Evolutionary conservation across 1,140 invertebrate species (phyloP).

Genomic region (Acromyrmex charruanus): DNA sequence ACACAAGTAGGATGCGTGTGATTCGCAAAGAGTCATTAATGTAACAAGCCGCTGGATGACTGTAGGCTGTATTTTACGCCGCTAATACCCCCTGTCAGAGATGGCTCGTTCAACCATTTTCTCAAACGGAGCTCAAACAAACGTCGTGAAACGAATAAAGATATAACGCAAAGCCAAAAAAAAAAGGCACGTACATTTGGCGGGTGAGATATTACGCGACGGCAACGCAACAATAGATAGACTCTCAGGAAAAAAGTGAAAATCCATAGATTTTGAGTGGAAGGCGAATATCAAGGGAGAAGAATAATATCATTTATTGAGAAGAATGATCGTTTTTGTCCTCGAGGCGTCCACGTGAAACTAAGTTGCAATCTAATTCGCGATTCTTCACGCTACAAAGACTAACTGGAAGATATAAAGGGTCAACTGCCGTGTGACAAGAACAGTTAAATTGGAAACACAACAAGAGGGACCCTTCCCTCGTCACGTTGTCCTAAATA

Average conservation of each 20-base stretch:
- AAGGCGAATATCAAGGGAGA: slow-evolving; percentile 12
- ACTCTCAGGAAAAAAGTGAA: not conserved
- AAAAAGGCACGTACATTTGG: not conserved
- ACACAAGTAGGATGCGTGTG: slow-evolving; percentile 4
- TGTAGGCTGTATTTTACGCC: slow-evolving; percentile 22
- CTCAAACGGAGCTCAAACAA: not conserved
- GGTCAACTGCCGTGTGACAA: slow-evolving; percentile 77
- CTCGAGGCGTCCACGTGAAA: slow-evolving; percentile 27
- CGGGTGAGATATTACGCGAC: not conserved
- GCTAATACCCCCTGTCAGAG: not conserved
- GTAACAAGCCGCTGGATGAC: slow-evolving; percentile 8
- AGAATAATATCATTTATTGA: slow-evolving; percentile 46
- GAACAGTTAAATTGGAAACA: slow-evolving; percentile 70
- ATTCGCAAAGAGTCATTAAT: slow-evolving; percentile 22
- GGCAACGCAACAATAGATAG: not conserved
- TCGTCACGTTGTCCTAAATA: slow-evolving; percentile 73
- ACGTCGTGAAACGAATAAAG: slow-evolving; percentile 7
- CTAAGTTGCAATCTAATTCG: slow-evolving; percentile 71
- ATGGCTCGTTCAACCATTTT: not conserved
- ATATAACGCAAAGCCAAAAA: slow-evolving; percentile 1
- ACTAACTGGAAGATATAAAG: slow-evolving; percentile 41
- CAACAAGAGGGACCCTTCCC: slow-evolving; percentile 32
- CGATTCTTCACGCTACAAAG: slow-evolving; percentile 74
- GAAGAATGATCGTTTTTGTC: slow-evolving; percentile 46
- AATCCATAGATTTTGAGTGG: not conserved